A percentile compares a stretch with the other conserved stretches of the same genome.
These are phyloP conservation scores for Temnothorax longispinosus DNA, from an alignment of 1,140 invertebrate genomes.

Conservation along the genomic window DNA sequence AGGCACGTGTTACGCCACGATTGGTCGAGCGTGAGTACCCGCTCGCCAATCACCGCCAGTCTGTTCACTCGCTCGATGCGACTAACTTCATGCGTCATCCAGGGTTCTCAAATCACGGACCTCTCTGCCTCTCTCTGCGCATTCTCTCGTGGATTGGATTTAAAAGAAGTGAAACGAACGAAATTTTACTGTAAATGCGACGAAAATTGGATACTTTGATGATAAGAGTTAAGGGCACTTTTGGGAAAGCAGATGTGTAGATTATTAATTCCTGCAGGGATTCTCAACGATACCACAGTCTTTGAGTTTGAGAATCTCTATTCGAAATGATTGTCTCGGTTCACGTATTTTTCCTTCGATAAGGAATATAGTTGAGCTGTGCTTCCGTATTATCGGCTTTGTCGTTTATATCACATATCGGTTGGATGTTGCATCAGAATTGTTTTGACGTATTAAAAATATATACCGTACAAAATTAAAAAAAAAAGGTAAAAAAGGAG, in stretches of 20 bases:
- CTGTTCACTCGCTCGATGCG: background rate
- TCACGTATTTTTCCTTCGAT: background rate
- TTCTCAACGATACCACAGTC: background rate
- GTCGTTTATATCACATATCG: background rate
- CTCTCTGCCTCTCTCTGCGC: background rate
- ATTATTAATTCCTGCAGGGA: background rate
- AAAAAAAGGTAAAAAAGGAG: background rate
- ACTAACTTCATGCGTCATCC: conserved; percentile 1
- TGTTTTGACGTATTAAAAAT: background rate
- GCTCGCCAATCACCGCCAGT: background rate
- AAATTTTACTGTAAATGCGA: background rate
- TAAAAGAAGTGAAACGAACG: background rate
- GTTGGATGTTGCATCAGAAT: conserved; percentile 25
- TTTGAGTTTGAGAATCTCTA: background rate
- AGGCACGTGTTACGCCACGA: background rate
- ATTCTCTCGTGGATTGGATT: background rate
- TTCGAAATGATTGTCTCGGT: background rate
- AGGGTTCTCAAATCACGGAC: background rate
- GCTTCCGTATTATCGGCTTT: background rate
- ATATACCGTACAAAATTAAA: background rate
- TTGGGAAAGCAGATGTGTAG: background rate
- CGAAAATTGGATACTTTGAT: no score
- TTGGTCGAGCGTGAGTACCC: background rate
- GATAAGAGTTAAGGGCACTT: background rate
- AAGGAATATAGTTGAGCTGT: background rate